These are phyloP conservation scores for Cariama cristata DNA, from an alignment of 2,113 vertebrate genomes.

Conservation along the genomic window DNA sequence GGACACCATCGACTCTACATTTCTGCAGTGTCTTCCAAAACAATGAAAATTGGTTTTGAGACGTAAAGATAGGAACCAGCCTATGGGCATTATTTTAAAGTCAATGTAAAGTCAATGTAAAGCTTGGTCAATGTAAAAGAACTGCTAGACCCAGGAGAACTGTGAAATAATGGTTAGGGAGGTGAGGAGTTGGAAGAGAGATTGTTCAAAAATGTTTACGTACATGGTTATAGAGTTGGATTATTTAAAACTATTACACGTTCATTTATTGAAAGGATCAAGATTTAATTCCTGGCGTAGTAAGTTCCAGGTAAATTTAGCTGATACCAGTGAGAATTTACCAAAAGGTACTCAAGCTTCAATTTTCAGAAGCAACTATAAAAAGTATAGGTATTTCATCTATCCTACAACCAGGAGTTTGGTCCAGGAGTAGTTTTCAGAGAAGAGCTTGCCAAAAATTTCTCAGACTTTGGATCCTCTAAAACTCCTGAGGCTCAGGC, in stretches of 20 bases:
- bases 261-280: not conserved
- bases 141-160: not conserved
- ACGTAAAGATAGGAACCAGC: not conserved
- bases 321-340: not conserved
- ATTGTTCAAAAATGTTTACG: not conserved
- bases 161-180: not conserved
- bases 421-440: not conserved
- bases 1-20: not conserved
- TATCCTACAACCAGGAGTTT: not conserved
- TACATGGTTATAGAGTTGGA: not conserved
- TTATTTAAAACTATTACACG: not conserved
- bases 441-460: not conserved
- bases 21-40: not conserved
- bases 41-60: not conserved
- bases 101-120: not conserved
- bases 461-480: not conserved
- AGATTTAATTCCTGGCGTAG: not conserved
- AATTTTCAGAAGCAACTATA: not conserved
- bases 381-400: not conserved
- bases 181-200: fast-evolving
- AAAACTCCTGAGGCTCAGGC: not conserved
- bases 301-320: not conserved
- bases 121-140: not conserved
- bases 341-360: not conserved
- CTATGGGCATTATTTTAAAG: not conserved